Evolutionary conservation across 2,797 vertebrate genomes (phyloP).

Genomic region (Sebastes cheni): DNA sequence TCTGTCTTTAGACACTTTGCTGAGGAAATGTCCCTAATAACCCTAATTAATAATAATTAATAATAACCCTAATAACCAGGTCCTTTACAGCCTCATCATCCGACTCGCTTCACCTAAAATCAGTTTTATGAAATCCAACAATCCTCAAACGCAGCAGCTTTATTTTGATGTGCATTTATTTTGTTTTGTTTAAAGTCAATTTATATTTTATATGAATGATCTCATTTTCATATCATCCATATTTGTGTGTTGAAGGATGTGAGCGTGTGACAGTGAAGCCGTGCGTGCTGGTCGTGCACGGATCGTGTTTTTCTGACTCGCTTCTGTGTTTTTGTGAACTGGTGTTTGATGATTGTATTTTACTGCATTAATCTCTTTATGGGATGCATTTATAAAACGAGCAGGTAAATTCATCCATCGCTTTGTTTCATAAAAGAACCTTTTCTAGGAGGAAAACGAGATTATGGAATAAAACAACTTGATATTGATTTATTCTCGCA

Average conservation of each 20-base stretch:
- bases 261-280: constrained; percentile 77
- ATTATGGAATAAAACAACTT: constrained; percentile 30
- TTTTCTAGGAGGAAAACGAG: constrained; percentile 46
- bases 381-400: constrained; percentile 87
- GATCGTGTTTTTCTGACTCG: constrained; percentile 67
- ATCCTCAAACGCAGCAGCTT: constrained; percentile 39
- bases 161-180: constrained; percentile 31
- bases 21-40: not conserved
- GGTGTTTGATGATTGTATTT: constrained; percentile 76
- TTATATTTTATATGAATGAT: constrained; percentile 67
- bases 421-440: constrained; percentile 76
- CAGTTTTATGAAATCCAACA: constrained; percentile 20
- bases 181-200: constrained; percentile 72
- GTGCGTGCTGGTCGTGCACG: constrained; percentile 96
- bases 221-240: constrained; percentile 86
- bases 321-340: constrained; percentile 78
- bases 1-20: constrained; percentile 16
- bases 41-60: too few species aligned
- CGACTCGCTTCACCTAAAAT: constrained; percentile 11
- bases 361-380: constrained; percentile 85
- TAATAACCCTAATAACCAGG: too few species aligned
- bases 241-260: constrained; percentile 32
- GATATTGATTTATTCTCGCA: constrained; percentile 32
- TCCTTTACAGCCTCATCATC: constrained; percentile 9
- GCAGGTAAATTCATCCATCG: constrained; percentile 76